Conservation (phyloP, 2,113 vertebrate genomes). For the Xenopus borealis region DNA sequence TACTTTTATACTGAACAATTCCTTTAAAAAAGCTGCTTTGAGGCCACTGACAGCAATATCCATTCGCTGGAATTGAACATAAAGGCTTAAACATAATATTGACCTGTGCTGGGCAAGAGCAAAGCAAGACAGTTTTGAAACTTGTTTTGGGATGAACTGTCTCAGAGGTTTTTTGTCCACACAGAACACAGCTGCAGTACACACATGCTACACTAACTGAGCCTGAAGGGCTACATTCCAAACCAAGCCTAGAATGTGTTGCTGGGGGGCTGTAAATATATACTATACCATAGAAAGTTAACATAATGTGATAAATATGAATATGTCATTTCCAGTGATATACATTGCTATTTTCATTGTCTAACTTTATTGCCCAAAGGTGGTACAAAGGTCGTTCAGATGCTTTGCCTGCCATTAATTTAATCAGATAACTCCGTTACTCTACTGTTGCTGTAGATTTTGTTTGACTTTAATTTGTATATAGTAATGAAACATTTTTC, state of each 20-base stretch:
- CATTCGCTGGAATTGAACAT: too few relatives aligned
- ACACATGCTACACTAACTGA: neutral
- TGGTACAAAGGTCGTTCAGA: neutral
- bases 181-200: conserved; percentile 19
- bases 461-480: neutral
- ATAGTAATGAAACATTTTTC: neutral
- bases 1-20: too few relatives aligned
- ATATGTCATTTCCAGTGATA: conserved; percentile 9
- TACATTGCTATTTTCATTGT: conserved; percentile 3
- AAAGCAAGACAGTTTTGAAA: neutral
- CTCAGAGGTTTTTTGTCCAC: neutral
- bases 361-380: neutral
- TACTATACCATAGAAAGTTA: conserved; percentile 1
- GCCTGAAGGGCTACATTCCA: conserved; percentile 33
- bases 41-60: too few relatives aligned
- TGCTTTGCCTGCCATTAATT: neutral
- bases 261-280: conserved; percentile 16
- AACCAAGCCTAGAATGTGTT: conserved; percentile 5
- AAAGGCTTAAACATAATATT: too few relatives aligned
- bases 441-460: too few relatives aligned
- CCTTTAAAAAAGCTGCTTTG: too few relatives aligned
- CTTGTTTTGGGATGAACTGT: conserved; percentile 22
- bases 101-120: too few relatives aligned
- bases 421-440: neutral
- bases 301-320: conserved; percentile 19